phyloP scores from a whole-genome alignment of 2,797 vertebrate species.

The Telmatherina bonti region DNA sequence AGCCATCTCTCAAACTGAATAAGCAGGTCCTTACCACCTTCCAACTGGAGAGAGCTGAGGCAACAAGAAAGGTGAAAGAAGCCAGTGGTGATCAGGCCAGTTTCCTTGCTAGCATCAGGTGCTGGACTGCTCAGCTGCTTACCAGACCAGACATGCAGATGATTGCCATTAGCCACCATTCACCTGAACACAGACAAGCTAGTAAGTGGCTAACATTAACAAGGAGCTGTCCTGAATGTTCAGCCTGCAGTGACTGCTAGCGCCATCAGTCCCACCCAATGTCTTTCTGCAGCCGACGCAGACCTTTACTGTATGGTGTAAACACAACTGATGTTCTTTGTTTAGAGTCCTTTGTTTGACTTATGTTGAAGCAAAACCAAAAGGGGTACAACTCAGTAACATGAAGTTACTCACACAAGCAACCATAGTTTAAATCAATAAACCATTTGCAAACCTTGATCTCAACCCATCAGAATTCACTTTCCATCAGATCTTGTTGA shows the following conservation, averaged over 20 bases:
- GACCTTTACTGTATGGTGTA: not conserved
- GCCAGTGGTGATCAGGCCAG: not conserved
- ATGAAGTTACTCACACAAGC: not conserved
- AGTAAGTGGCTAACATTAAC: not conserved
- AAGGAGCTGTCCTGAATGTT: not conserved
- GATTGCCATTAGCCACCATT: not conserved
- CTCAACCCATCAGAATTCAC: no score
- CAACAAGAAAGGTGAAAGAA: not conserved
- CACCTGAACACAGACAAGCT: not conserved
- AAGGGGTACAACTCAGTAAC: not conserved
- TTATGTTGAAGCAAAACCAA: not conserved
- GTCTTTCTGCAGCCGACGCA: not conserved
- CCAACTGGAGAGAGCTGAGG: not conserved
- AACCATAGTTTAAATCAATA: not conserved
- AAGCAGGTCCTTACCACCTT: not conserved
- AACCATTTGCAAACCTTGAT: no score
- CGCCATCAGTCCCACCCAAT: not conserved
- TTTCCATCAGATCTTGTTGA: no score
- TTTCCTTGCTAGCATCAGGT: not conserved
- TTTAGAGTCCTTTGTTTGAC: not conserved
- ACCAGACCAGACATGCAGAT: not conserved
- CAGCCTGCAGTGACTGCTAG: not conserved
- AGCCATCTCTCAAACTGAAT: not conserved
- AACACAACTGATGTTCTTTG: not conserved
- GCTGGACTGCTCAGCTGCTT: not conserved